A percentile compares a stretch with the other conserved stretches of the same genome.
Evolutionary conservation across 92 coral and sea anemone species (phyloP).

Genomic region (Desmophyllum pertusum): DNA sequence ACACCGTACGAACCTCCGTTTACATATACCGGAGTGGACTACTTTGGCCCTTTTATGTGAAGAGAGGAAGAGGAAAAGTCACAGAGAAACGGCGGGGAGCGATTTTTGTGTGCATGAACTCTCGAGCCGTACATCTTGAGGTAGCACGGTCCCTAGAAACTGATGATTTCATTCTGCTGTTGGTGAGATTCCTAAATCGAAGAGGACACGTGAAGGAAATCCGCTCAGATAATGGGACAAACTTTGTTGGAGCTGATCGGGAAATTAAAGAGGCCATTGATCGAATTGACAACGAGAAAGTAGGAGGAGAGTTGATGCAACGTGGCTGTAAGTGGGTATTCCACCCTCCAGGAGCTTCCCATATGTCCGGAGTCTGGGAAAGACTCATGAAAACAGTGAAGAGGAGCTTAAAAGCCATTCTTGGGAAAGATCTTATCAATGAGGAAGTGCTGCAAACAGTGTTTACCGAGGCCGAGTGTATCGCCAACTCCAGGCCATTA

Average conservation of each 20-base stretch:
- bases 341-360: slow-evolving; percentile 60
- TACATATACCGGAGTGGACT: slow-evolving; percentile 39
- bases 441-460: slow-evolving; percentile 50
- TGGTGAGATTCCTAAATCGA: slow-evolving; percentile 37
- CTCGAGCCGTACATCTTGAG: slow-evolving; percentile 45
- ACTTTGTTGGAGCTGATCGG: slow-evolving; percentile 52
- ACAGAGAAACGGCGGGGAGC: slow-evolving; percentile 34
- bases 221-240: slow-evolving; percentile 51
- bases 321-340: slow-evolving; percentile 62
- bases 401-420: slow-evolving; percentile 25
- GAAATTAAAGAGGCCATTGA: slow-evolving; percentile 37
- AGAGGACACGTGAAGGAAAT: slow-evolving; percentile 44
- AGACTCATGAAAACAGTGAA: slow-evolving; percentile 49
- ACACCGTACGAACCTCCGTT: slow-evolving; percentile 54
- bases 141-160: slow-evolving; percentile 23
- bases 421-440: slow-evolving; percentile 42
- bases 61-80: slow-evolving; percentile 46
- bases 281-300: slow-evolving; percentile 36
- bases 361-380: slow-evolving; percentile 61
- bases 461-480: slow-evolving; percentile 44
- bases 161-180: slow-evolving; percentile 47
- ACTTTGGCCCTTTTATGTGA: slow-evolving; percentile 56
- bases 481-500: not conserved
- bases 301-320: slow-evolving; percentile 18
- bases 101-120: slow-evolving; percentile 35